Percentiles rank a stretch among this genome's conserved stretches.
Conservation (phyloP, 37 sponge, comb jelly and placozoan species). For the Aplysina aerophoba region DNA sequence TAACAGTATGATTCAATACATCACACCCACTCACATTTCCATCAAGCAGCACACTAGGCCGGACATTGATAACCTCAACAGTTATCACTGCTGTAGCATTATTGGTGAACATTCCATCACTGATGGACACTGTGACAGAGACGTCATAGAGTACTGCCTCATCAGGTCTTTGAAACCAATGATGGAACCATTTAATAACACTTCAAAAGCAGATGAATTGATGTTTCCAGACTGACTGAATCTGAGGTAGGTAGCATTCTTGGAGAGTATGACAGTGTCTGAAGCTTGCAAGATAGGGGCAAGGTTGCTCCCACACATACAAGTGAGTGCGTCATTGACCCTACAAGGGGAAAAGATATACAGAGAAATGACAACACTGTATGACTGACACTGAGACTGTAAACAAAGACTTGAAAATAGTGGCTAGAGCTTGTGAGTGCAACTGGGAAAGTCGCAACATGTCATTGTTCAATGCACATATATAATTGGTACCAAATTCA, state of each 20-base stretch:
- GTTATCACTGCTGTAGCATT: neutral
- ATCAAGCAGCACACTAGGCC: slow-evolving; percentile 45
- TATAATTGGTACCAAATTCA: no score
- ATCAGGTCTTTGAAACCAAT: slow-evolving; percentile 21
- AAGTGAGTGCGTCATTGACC: no score
- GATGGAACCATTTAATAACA: slow-evolving; percentile 34
- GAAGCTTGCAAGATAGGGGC: neutral
- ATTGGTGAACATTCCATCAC: slow-evolving; percentile 50
- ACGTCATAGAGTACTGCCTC: slow-evolving; percentile 1
- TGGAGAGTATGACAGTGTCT: neutral
- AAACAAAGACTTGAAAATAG: no score
- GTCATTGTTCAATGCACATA: no score
- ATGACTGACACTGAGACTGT: no score
- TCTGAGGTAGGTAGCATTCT: neutral
- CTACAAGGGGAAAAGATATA: no score
- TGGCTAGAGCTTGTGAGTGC: no score
- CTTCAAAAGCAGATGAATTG: slow-evolving; percentile 10
- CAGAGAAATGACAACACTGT: no score
- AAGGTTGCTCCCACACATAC: no score
- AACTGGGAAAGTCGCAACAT: no score
- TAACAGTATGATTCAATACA: no score
- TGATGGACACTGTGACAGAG: slow-evolving; percentile 25
- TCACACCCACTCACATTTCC: neutral
- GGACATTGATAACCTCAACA: slow-evolving; percentile 29
- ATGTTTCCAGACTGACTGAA: neutral